phyloP scores from a whole-genome alignment of 2,888 invertebrate species.

The Lamellibrachia columna region DNA sequence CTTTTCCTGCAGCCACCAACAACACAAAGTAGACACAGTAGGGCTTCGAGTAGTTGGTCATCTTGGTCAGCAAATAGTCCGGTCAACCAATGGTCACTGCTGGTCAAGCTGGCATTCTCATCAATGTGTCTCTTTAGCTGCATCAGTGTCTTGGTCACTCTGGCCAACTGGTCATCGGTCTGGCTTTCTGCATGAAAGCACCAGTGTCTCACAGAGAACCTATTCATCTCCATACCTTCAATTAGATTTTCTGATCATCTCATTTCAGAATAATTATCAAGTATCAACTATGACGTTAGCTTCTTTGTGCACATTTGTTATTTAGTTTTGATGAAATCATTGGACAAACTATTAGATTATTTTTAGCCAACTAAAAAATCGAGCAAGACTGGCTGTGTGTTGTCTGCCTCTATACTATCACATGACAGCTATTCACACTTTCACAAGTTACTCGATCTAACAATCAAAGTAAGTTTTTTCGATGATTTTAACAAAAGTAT shows the following conservation, averaged over 20 bases:
- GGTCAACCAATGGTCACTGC: constrained; percentile 29
- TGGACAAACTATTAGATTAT: no score
- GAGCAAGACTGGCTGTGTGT: no score
- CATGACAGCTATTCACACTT: no score
- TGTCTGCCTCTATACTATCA: no score
- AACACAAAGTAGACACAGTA: constrained; percentile 34
- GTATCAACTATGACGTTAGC: no score
- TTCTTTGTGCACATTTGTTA: no score
- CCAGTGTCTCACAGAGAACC: not conserved
- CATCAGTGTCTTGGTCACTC: not conserved
- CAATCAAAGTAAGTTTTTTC: no score
- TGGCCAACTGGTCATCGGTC: not conserved
- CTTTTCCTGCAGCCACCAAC: constrained; percentile 19
- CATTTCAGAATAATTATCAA: no score
- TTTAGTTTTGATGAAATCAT: no score
- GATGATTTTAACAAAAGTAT: no score
- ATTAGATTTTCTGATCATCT: not conserved
- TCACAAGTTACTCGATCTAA: no score
- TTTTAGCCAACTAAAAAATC: no score
- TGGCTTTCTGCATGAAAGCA: not conserved
- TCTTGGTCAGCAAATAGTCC: constrained; percentile 37
- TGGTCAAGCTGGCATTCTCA: not conserved
- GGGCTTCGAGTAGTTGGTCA: constrained; percentile 34
- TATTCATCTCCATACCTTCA: not conserved
- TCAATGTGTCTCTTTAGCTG: not conserved